These are phyloP conservation scores for Pluvianellus socialis DNA, from an alignment of 2,113 vertebrate genomes.

Conservation along the genomic window DNA sequence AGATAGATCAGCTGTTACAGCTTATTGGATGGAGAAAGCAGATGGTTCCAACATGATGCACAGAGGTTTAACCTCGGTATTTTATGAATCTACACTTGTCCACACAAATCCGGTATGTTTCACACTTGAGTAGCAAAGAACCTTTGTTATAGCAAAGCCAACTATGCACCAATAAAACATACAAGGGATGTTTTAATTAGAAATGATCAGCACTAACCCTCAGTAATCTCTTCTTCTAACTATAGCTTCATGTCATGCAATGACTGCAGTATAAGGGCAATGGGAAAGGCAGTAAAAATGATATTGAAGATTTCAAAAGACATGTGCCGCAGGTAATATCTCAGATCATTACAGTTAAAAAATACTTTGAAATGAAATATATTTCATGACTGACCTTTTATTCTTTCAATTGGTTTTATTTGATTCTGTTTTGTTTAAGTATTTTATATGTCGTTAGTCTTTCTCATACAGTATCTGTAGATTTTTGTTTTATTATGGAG, in stretches of 20 bases:
- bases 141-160: neutral
- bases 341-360: neutral
- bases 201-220: neutral
- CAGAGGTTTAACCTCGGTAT: neutral
- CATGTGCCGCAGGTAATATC: neutral
- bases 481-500: neutral
- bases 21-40: constrained; percentile 13
- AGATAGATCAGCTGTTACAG: constrained; percentile 20
- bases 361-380: neutral
- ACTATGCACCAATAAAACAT: neutral
- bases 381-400: neutral
- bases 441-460: neutral
- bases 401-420: neutral
- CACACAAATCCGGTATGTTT: neutral
- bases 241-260: neutral
- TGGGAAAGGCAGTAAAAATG: neutral
- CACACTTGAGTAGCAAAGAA: neutral
- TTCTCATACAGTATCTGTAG: neutral
- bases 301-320: neutral
- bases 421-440: neutral
- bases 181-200: neutral
- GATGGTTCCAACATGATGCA: constrained; percentile 10
- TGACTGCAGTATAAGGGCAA: neutral
- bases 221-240: neutral
- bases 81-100: neutral